A percentile compares a stretch with the other conserved stretches of the same genome.
These are phyloP conservation scores for Cylloceria caligata DNA, from an alignment of 2,888 invertebrate species.

Conservation along the genomic window DNA sequence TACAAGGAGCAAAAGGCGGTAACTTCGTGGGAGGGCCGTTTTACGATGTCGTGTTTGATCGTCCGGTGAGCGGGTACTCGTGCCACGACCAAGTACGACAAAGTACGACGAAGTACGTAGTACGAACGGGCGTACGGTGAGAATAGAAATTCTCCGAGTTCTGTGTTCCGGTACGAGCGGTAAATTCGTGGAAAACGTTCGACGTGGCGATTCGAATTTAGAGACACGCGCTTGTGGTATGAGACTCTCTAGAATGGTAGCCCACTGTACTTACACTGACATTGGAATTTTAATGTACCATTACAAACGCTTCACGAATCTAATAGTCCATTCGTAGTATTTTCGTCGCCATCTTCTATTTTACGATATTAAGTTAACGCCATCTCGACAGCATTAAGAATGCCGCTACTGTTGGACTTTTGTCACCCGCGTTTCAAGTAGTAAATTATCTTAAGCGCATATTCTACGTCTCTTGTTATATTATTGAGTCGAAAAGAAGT, in stretches of 20 bases:
- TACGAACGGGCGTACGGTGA: slow-evolving; percentile 34
- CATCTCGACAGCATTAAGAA: neutral
- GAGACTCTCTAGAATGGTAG: neutral
- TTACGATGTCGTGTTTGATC: slow-evolving; percentile 46
- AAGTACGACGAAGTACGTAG: slow-evolving; percentile 42
- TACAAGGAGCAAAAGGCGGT: neutral
- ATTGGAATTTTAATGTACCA: slow-evolving; percentile 71
- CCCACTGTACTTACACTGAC: slow-evolving; percentile 43
- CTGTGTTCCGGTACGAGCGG: slow-evolving; percentile 58
- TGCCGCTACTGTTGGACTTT: neutral
- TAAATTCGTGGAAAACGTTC: slow-evolving; percentile 59
- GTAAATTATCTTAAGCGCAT: too few species aligned
- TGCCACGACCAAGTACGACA: neutral
- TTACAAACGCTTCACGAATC: slow-evolving; percentile 57
- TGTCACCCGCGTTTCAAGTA: neutral
- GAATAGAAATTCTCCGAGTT: slow-evolving; percentile 65
- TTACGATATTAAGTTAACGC: slow-evolving; percentile 47
- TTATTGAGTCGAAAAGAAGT: too few species aligned
- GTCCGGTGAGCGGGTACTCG: slow-evolving; percentile 18
- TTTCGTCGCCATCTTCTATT: slow-evolving; percentile 42
- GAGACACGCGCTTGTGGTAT: slow-evolving; percentile 57
- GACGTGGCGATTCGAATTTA: slow-evolving; percentile 67
- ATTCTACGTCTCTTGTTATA: too few species aligned
- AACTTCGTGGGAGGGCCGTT: slow-evolving; percentile 19
- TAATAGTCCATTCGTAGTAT: slow-evolving; percentile 54